These are phyloP conservation scores for Eupithecia dodoneata DNA, from an alignment of 2,888 invertebrate genomes.

Conservation along the genomic window DNA sequence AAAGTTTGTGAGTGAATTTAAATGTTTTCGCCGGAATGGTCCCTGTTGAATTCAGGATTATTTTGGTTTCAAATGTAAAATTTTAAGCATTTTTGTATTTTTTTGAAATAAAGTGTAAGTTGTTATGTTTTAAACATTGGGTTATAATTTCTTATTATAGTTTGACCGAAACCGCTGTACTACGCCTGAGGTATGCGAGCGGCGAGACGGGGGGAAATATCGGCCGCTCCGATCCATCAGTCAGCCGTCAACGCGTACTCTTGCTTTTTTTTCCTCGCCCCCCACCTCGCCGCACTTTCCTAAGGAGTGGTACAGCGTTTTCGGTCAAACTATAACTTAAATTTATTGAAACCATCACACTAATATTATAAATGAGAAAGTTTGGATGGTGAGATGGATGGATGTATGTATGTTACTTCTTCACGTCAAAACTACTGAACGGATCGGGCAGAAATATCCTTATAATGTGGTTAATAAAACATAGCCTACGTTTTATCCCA, in stretches of 20 bases:
- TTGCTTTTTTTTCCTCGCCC: too few relatives aligned
- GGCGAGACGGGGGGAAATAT: too few relatives aligned
- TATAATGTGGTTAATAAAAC: neutral
- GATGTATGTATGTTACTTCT: neutral
- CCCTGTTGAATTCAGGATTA: conserved; percentile 18
- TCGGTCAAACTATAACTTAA: neutral
- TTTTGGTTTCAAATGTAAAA: conserved; percentile 14
- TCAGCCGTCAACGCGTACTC: too few relatives aligned
- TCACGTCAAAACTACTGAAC: neutral
- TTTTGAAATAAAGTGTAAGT: conserved; percentile 29
- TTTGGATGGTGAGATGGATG: neutral
- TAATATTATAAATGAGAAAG: neutral
- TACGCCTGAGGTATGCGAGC: too few relatives aligned
- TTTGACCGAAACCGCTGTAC: too few relatives aligned
- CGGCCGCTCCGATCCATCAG: too few relatives aligned
- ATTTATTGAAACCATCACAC: neutral
- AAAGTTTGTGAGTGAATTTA: conserved; percentile 29
- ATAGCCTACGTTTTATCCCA: neutral
- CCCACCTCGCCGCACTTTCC: too few relatives aligned
- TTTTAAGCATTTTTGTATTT: conserved; percentile 16
- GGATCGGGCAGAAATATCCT: neutral
- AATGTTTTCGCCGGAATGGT: conserved; percentile 32
- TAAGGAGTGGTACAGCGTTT: too few relatives aligned
- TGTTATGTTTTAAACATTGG: conserved; percentile 21
- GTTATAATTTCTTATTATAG: neutral